Conservation (phyloP, 1,140 invertebrate genomes). For the Carcinoscorpius rotundicauda region DNA sequence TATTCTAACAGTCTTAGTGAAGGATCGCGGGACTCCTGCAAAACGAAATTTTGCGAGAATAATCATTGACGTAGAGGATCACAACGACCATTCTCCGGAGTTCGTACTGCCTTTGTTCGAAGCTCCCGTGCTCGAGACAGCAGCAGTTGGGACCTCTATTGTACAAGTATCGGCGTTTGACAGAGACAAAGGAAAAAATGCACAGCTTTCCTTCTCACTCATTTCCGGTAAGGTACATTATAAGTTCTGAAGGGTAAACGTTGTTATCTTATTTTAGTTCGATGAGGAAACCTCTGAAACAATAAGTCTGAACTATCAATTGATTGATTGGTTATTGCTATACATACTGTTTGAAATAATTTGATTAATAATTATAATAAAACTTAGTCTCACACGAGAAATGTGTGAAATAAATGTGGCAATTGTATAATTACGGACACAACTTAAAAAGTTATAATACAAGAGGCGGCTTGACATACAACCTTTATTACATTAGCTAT, state of each 20-base stretch:
- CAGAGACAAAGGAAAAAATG: slow-evolving; percentile 66
- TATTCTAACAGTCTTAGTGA: slow-evolving; percentile 63
- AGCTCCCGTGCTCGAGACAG: slow-evolving; percentile 60
- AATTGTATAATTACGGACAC: too few species aligned
- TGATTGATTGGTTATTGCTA: too few species aligned
- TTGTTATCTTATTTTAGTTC: too few species aligned
- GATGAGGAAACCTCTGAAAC: too few species aligned
- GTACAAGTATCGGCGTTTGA: slow-evolving; percentile 62
- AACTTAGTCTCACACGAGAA: too few species aligned
- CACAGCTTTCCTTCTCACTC: slow-evolving; percentile 63
- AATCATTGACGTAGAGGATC: slow-evolving; percentile 64
- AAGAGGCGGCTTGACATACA: too few species aligned
- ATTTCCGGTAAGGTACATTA: slow-evolving; percentile 48
- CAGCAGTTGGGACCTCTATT: slow-evolving; percentile 54
- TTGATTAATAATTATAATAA: too few species aligned
- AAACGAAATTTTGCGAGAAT: slow-evolving; percentile 30
- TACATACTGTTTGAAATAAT: too few species aligned
- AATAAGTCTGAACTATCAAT: too few species aligned
- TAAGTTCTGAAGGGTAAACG: background rate
- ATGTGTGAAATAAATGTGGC: too few species aligned
- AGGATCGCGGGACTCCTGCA: slow-evolving; percentile 18
- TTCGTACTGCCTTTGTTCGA: slow-evolving; percentile 60
- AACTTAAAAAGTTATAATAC: too few species aligned
- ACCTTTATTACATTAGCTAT: too few species aligned
- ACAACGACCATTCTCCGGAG: slow-evolving; percentile 77